Conservation (phyloP, 2,888 invertebrate species). For the Pachydiplax longipennis region DNA sequence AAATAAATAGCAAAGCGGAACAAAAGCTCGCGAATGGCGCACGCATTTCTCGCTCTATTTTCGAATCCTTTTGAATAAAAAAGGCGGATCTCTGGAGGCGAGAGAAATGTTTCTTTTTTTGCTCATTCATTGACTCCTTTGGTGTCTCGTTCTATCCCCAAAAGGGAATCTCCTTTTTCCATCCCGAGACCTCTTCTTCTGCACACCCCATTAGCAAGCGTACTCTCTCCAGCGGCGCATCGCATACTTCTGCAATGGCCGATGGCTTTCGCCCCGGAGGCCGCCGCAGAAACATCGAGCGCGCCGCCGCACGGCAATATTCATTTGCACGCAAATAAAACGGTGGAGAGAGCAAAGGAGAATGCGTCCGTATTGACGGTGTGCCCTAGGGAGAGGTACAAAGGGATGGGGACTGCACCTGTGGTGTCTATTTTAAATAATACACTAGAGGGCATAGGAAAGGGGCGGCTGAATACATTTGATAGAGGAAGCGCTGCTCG, state of each 20-base stretch:
- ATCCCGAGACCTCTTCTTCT: neutral
- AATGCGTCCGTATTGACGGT: constrained; percentile 13
- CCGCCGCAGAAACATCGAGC: neutral
- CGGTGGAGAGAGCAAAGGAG: constrained; percentile 11
- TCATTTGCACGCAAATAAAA: constrained; percentile 43
- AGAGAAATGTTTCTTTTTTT: constrained; percentile 1
- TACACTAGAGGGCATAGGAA: neutral
- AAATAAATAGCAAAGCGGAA: neutral
- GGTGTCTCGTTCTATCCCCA: neutral
- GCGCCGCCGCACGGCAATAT: constrained; percentile 40
- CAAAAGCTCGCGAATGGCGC: neutral
- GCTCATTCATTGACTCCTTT: constrained; percentile 9
- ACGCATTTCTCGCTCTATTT: neutral
- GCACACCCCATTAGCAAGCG: neutral
- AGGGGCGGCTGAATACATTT: no score
- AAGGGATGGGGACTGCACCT: neutral
- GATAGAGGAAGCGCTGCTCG: no score
- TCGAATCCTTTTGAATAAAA: neutral
- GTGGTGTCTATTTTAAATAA: neutral
- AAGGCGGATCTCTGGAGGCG: neutral
- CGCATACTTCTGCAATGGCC: neutral
- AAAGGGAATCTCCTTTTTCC: neutral
- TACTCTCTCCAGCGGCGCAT: neutral
- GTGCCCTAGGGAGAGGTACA: neutral
- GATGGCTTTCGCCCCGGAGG: constrained; percentile 1